A percentile compares a stretch with the other conserved stretches of the same genome.
Evolutionary conservation across 2,888 invertebrate species (phyloP).

Genomic region (Linhomoeus sp.): DNA sequence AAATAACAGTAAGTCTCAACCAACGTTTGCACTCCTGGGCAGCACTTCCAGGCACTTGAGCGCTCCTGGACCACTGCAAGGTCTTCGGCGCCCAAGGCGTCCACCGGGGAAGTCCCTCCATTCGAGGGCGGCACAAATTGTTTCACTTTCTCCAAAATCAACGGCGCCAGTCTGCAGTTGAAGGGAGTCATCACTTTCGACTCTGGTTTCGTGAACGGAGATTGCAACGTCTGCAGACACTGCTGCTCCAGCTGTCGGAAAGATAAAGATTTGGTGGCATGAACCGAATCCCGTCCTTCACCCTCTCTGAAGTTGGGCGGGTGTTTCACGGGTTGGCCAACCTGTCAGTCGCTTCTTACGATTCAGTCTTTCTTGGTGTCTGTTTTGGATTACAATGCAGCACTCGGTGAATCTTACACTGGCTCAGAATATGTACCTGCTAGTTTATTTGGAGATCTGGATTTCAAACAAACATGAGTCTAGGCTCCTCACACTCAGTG

Average conservation of each 20-base stretch:
- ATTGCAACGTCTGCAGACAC: not conserved
- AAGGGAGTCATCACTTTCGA: too few species aligned
- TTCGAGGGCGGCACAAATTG: constrained; percentile 14
- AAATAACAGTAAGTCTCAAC: constrained; percentile 6
- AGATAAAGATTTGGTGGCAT: not conserved
- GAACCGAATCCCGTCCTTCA: constrained; percentile 40
- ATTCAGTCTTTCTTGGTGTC: too few species aligned
- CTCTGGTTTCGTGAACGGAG: too few species aligned
- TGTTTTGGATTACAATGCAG: constrained; percentile 1
- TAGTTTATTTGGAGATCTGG: too few species aligned
- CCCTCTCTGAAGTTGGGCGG: too few species aligned
- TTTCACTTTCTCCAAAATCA: constrained; percentile 8
- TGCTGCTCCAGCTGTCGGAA: not conserved
- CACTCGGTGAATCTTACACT: too few species aligned
- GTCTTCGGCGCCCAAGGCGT: constrained; percentile 45
- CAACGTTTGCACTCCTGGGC: constrained; percentile 54
- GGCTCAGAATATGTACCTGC: too few species aligned
- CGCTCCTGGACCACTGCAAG: constrained; percentile 47
- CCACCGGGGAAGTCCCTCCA: constrained; percentile 41
- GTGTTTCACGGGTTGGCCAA: too few species aligned
- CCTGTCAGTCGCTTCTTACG: too few species aligned
- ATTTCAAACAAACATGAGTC: too few species aligned
- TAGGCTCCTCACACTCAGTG: too few species aligned
- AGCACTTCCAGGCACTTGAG: constrained; percentile 53
- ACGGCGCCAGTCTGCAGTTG: constrained; percentile 8